Evolutionary conservation across 2,797 vertebrate species (phyloP).

Genomic region (Pyrocephalus nanus): DNA sequence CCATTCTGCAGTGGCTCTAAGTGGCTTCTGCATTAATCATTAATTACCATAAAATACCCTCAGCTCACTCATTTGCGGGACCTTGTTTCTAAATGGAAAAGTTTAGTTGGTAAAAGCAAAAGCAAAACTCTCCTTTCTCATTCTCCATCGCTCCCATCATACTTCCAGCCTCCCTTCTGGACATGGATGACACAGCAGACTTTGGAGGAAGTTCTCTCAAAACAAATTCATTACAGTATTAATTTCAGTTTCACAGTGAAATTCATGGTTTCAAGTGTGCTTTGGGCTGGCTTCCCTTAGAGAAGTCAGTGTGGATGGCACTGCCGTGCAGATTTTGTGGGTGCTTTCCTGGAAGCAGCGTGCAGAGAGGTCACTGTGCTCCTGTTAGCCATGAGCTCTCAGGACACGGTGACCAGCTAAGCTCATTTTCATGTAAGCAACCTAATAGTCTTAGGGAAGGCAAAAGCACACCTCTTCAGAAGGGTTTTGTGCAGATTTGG

Average conservation of each 20-base stretch:
- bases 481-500: neutral
- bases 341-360: neutral
- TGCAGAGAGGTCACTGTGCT: neutral
- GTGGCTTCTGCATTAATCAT: neutral
- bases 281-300: neutral
- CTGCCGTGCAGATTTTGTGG: neutral
- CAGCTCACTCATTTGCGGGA: neutral
- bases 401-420: neutral
- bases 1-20: neutral
- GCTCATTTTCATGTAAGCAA: neutral
- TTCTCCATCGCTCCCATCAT: neutral
- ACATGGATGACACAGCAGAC: fast-evolving
- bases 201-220: neutral
- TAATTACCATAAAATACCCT: neutral
- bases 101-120: neutral
- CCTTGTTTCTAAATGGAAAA: neutral
- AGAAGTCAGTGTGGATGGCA: neutral
- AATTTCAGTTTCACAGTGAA: too few relatives aligned
- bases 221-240: neutral
- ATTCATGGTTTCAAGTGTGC: neutral
- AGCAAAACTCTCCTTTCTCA: neutral
- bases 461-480: neutral
- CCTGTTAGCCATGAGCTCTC: neutral
- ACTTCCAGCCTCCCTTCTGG: neutral
- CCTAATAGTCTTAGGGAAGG: neutral